Conservation (phyloP, 2,888 invertebrate genomes). For the Hypena proboscidalis region DNA sequence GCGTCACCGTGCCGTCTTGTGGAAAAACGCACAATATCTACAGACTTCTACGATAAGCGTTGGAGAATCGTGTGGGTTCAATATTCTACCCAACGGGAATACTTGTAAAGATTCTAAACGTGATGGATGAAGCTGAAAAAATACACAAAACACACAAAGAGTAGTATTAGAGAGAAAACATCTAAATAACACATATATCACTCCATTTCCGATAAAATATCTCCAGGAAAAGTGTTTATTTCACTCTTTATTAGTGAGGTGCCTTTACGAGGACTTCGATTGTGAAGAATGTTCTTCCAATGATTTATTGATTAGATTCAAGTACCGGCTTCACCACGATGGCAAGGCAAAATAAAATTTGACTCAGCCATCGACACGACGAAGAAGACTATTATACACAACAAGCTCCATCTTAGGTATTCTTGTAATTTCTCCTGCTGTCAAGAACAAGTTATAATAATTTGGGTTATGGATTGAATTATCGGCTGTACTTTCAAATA, state of each 20-base stretch:
- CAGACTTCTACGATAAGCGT: no score
- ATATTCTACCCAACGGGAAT: slow-evolving; percentile 2
- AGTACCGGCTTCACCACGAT: no score
- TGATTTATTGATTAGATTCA: slow-evolving; percentile 14
- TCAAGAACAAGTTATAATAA: no score
- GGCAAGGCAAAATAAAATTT: no score
- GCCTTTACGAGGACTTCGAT: slow-evolving; percentile 12
- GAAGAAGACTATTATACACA: no score
- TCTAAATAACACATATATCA: slow-evolving; percentile 23
- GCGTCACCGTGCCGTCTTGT: no score
- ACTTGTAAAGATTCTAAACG: slow-evolving; percentile 5
- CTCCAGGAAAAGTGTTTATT: slow-evolving; percentile 24
- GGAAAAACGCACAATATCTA: no score
- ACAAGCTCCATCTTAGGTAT: no score
- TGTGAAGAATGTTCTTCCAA: slow-evolving; percentile 15
- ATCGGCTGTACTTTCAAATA: no score
- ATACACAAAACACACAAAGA: neutral
- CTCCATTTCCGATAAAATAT: slow-evolving; percentile 22
- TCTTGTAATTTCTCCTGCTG: no score
- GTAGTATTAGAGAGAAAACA: slow-evolving; percentile 14
- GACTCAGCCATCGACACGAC: no score
- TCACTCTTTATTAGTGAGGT: slow-evolving; percentile 15
- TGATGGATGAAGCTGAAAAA: slow-evolving; percentile 7
- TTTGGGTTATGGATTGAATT: no score
- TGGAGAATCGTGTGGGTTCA: neutral